Base-by-base conservation (phyloP, 2,888 invertebrate species). In the Drosophila mulleri region DNA sequence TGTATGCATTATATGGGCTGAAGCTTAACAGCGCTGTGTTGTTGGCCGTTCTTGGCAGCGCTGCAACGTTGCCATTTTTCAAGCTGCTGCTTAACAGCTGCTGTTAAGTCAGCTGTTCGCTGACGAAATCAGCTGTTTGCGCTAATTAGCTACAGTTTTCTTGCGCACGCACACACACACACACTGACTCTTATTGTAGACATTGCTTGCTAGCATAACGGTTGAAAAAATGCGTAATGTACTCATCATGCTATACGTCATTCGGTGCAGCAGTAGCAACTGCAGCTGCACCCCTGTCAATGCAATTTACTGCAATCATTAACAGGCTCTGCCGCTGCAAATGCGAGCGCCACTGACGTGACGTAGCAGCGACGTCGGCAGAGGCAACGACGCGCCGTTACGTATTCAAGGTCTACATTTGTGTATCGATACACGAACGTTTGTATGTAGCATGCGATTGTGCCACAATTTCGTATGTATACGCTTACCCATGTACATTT, bases 351-450 rank as follows among this genome's bases (percentile, higher is more conserved):
- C 29, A 52, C 39, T 39, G 53, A 59, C 44, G 58, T 80, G 78
- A 80, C 78, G 78, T 59, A 68, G 81, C 78, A 65, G 69, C 58
- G 67, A 57, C 59, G 73, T 56, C 58, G 65, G 53, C 69, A 45
- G 66, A 47, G 60, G 20, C 65, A 14, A 62, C 61, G 64, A 71
- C 59, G 62, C 73, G 72, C 71, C 75, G 72, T 84, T 79, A 73
- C 80, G 85, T 83, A 89, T 84, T 84, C 83, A 84, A 84, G 83
- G 83, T 84, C 89, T 89, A 82, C 79, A 76, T 88, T 84, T 74
- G 74, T 83, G 85, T 88, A 88, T 83, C 80, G 73, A 78, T 82
- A 75, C 80, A 72, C 68, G 54, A 82, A 84, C 58, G 56, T 58
- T 26, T 23, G 26, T 57, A 47, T 35, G 42, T 50, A 60, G 35